Conservation (phyloP, 2,797 vertebrate species). For the Rousettus madagascariensis region DNA sequence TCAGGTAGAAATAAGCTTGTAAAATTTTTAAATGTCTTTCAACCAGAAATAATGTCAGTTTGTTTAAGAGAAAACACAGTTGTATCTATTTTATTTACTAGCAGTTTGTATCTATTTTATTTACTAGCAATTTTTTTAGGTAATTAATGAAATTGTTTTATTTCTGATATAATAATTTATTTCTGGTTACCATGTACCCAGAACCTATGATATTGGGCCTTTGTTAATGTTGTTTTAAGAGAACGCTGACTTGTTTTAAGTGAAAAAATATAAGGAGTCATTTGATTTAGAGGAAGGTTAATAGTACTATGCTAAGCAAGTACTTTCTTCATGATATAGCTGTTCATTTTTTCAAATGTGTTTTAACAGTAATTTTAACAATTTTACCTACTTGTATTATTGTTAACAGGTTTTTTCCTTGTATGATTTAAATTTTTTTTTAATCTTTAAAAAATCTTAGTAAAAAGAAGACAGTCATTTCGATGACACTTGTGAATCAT, state of each 20-base stretch:
- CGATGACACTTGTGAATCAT: not conserved
- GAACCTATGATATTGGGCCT: not conserved
- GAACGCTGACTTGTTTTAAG: conserved; percentile 4
- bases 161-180: conserved; percentile 31
- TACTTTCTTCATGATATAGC: not conserved
- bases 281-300: conserved; percentile 6
- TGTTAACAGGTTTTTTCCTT: not conserved
- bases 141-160: conserved; percentile 44
- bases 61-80: not conserved
- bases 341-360: not conserved
- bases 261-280: conserved; percentile 1
- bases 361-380: not conserved
- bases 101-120: not conserved
- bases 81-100: not conserved
- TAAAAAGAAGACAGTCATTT: conserved; percentile 24
- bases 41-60: not conserved
- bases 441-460: not conserved
- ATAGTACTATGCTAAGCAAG: not conserved
- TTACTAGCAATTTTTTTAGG: not conserved
- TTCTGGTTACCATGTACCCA: not conserved
- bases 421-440: not conserved
- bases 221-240: conserved; percentile 46
- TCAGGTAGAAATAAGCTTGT: not conserved
- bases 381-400: conserved; percentile 45
- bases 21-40: conserved; percentile 21